Conservation (phyloP, 2,888 invertebrate genomes). For the Ernsta delagoae region DNA sequence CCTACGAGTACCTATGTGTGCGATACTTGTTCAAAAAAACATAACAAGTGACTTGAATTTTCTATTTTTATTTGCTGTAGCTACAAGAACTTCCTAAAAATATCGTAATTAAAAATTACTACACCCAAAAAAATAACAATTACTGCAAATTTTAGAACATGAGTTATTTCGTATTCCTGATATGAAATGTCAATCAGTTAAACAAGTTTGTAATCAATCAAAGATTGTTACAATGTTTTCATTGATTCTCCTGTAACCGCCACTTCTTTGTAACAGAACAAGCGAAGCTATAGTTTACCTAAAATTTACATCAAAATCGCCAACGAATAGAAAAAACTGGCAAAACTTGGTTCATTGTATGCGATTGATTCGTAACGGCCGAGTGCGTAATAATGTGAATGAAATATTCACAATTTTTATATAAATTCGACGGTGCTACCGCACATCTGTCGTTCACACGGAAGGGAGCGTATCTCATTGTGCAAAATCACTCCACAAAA, state of each 20-base stretch:
- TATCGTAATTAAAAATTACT: background rate
- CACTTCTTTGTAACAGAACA: conserved; percentile 63
- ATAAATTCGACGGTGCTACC: conserved; percentile 71
- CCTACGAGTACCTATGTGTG: too few relatives aligned
- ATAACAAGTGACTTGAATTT: background rate
- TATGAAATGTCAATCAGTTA: conserved; percentile 68
- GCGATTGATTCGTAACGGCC: conserved; percentile 84
- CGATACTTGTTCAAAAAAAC: background rate
- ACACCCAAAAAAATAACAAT: conserved; percentile 48
- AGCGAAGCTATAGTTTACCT: conserved; percentile 60
- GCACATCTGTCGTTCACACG: conserved; percentile 81
- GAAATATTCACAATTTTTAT: conserved; percentile 83
- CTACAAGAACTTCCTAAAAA: background rate
- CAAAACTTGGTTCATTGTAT: conserved; percentile 79
- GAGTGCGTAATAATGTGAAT: conserved; percentile 78
- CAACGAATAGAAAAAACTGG: conserved; percentile 74
- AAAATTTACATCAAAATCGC: conserved; percentile 81
- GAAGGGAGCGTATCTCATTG: conserved; percentile 62
- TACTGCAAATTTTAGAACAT: conserved; percentile 48
- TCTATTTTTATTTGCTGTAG: background rate
- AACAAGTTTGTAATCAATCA: conserved; percentile 84
- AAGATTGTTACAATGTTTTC: conserved; percentile 74
- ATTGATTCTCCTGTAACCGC: conserved; percentile 74
- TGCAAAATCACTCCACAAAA: conserved; percentile 35
- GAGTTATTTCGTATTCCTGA: background rate